These are phyloP conservation scores for Peromyscus aztecus DNA, from an alignment of 2,797 vertebrate genomes.

Conservation along the genomic window DNA sequence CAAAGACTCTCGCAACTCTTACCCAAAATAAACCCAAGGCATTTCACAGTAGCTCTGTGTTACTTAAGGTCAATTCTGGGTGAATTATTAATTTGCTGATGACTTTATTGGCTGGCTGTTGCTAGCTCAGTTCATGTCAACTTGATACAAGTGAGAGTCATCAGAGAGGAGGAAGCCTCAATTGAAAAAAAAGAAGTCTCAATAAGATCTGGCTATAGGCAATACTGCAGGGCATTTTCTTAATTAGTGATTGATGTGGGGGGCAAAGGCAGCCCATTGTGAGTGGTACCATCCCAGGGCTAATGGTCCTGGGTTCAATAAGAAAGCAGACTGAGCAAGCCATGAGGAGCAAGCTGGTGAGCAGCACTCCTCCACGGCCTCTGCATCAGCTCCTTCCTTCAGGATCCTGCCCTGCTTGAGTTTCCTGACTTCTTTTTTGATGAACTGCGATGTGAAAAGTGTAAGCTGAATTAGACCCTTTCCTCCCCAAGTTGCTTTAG, in stretches of 20 bases:
- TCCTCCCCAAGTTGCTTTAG: neutral
- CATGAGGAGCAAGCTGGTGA: neutral
- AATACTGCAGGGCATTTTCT: neutral
- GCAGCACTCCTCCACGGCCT: no score
- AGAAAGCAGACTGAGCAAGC: neutral
- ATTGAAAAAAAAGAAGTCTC: neutral
- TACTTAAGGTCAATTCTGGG: slow-evolving; percentile 17
- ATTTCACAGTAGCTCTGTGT: slow-evolving; percentile 31
- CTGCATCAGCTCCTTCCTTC: neutral
- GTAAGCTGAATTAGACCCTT: neutral
- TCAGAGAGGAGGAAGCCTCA: neutral
- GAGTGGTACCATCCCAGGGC: no score
- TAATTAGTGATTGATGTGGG: neutral
- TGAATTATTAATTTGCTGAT: slow-evolving; percentile 53
- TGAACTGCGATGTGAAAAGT: neutral
- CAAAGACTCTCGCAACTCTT: neutral
- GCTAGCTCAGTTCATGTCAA: neutral
- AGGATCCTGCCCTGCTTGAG: neutral
- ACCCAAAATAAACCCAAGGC: slow-evolving; percentile 32
- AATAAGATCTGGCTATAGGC: neutral
- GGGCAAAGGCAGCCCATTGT: neutral
- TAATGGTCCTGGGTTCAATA: neutral
- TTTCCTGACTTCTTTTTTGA: neutral
- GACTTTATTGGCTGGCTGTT: neutral
- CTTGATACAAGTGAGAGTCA: neutral